Conservation (phyloP, 2,888 invertebrate species). For the Lasioglossum morio region DNA sequence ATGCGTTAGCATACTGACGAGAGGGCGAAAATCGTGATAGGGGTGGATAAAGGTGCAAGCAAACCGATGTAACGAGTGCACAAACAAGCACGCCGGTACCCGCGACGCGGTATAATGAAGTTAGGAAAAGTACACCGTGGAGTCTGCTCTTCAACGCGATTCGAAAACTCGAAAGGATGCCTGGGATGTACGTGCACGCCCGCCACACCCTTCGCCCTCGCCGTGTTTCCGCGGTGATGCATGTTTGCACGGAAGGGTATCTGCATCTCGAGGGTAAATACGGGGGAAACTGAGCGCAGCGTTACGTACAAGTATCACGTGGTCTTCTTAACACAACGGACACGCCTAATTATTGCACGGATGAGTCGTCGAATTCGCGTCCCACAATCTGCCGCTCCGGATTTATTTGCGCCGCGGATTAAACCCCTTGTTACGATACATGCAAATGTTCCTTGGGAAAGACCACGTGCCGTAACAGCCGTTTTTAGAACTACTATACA, state of each 20-base stretch:
- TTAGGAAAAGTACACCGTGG: constrained; percentile 71
- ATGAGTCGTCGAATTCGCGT: constrained; percentile 5
- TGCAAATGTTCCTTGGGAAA: not conserved
- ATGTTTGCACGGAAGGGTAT: constrained; percentile 60
- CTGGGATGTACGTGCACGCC: constrained; percentile 18
- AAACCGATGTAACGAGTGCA: constrained; percentile 71
- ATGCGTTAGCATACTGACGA: constrained; percentile 73
- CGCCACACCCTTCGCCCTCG: not conserved
- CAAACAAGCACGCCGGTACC: constrained; percentile 62
- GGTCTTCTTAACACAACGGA: constrained; percentile 12
- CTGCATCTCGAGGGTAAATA: constrained; percentile 65
- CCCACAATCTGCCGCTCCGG: not conserved
- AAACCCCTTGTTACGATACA: not conserved
- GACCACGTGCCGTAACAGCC: not conserved
- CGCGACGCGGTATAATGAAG: constrained; percentile 67
- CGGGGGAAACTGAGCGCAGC: constrained; percentile 47
- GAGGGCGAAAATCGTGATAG: constrained; percentile 60
- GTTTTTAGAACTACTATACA: not conserved
- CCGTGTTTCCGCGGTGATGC: constrained; percentile 46
- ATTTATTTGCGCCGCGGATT: constrained; percentile 2
- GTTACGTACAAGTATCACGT: constrained; percentile 25
- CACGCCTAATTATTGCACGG: constrained; percentile 29
- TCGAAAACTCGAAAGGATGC: constrained; percentile 50
- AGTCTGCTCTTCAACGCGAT: constrained; percentile 53
- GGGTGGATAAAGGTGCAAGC: constrained; percentile 57